Conservation (phyloP, 2,113 vertebrate species). For the Phylloscopus whistleri region DNA sequence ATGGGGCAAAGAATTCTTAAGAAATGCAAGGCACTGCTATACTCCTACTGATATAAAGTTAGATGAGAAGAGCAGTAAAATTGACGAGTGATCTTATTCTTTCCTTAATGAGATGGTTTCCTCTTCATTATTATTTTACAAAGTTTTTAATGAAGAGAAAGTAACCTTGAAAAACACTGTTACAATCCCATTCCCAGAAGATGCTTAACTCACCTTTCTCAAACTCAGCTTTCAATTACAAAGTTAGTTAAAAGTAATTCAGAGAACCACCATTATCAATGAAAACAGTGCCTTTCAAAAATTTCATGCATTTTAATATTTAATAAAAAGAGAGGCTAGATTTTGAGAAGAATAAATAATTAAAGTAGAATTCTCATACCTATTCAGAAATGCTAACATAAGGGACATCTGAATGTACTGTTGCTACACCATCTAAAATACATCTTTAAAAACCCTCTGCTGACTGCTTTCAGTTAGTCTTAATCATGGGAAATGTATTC, state of each 20-base stretch:
- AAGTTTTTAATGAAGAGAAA: conserved; percentile 77
- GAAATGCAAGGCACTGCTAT: conserved; percentile 24
- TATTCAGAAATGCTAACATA: conserved; percentile 49
- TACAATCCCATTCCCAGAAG: conserved; percentile 67
- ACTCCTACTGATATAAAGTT: conserved; percentile 39
- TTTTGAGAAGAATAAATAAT: conserved; percentile 54
- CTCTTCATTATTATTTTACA: conserved; percentile 74
- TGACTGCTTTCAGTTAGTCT: conserved; percentile 13
- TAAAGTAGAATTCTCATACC: conserved; percentile 37
- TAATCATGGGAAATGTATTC: conserved; percentile 1
- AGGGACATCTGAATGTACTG: conserved; percentile 21
- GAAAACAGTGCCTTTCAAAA: conserved; percentile 67
- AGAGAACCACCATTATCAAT: conserved; percentile 64
- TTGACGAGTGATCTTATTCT: conserved; percentile 63
- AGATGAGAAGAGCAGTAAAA: conserved; percentile 50
- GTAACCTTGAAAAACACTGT: conserved; percentile 77
- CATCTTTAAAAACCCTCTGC: conserved; percentile 6
- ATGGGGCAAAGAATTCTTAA: conserved; percentile 46
- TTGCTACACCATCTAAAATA: background rate
- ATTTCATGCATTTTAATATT: conserved; percentile 58
- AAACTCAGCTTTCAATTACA: conserved; percentile 66
- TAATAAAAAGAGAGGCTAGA: conserved; percentile 50
- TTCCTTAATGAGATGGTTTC: conserved; percentile 68
- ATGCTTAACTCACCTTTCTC: conserved; percentile 59
- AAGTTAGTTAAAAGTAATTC: conserved; percentile 67